Base-by-base conservation (phyloP, 2,113 vertebrate species). In the Perca flavescens region DNA sequence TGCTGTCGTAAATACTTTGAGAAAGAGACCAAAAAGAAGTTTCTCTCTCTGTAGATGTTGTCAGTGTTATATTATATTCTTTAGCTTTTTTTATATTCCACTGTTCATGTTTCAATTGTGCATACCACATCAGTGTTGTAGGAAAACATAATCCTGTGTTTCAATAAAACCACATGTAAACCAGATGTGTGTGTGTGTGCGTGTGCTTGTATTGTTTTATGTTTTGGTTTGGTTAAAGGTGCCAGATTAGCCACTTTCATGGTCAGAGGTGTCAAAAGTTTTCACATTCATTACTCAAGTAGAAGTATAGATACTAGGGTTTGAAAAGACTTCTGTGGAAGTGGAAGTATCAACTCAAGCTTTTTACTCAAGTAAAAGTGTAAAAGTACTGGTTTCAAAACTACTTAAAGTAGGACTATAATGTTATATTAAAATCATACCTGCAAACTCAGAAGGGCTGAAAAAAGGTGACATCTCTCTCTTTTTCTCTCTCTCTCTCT, bases 91-190 rank as follows among this genome's bases (percentile, higher is more conserved):
- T 86, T 72, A 67, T 83, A 54, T 67, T 89, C 4, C 68, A 71
- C 83, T 75, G 50, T 85, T 78, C 10, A 4, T 73, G 66, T 80
- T 58, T 5, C 53, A 54, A 67, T 80, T 74, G 31, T 86, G 82
- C 57, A 76, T 80, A 64, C 81, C 21, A 83, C 85, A 79, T 81
- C 88, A 88, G 74, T 90, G 79, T 88, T 87, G 47, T 82, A 79
- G 52, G 25, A 87, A 85, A 74, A 75, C 77, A 63, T 89, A 90
- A 92, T 68, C 76, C 60, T 83, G 67, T 82, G 79, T 92, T 92
- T 87, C 52, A 95, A 95, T 93, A 92, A 95, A 93, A 61, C 63
- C 69, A 89, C 80, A 87, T 81, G 77, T 67, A 70, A 15, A 91
- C 80, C 36, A 83, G 58, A 3, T 64, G 46, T 22, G 22, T 64